Base-by-base conservation (phyloP, 2,797 vertebrate genomes). In the Scyliorhinus canicula region DNA sequence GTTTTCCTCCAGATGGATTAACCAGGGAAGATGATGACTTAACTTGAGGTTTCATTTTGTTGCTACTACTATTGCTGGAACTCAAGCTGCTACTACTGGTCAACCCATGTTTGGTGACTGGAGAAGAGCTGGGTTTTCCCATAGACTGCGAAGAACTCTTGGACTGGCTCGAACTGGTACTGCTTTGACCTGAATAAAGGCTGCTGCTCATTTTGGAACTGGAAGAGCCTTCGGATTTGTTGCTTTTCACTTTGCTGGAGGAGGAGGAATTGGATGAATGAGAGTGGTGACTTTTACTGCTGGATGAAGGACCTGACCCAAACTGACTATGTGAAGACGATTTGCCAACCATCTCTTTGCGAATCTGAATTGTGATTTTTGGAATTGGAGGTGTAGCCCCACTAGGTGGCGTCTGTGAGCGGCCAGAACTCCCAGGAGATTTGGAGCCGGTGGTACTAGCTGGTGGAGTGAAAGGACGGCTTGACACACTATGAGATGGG, bases 291-390 rank as follows among this genome's bases (percentile, higher is more conserved):
- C 98, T 98, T 98, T 99, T 99, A 97, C 98, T 98, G 96, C 98
- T 97, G 95, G 98, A 97, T 65, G 98, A 99, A 96, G 96, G 96
- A 96, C 97, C 97, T 24, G 97, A 97, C 77, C 97, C 97, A 0
- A 99, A 99, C 95, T 99, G 98, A 95, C 98, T 98, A 1, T 99
- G 99, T 0, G 99, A 99, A 0, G 98, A 98, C 0, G 98, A 98
- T 96, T 99, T 99, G 35, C 98, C 99, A 44, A 98, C 98, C 95
- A 98, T 99, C 94, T 99, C 98, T 96, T 99, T 99, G 35, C 98
- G 98, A 95, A 99, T 99, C 97, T 99, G 99, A 96, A 99, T 99
- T 44, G 99, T 99, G 95, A 99, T 99, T 97, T 99, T 99, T 95
- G 98, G 99, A 95, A 99, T 99, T 91, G 99, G 98, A 95, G 99